A percentile compares a stretch with the other conserved stretches of the same genome.
phyloP scores from a whole-genome alignment of 2,888 invertebrate genomes.

The Tachina grossa region DNA sequence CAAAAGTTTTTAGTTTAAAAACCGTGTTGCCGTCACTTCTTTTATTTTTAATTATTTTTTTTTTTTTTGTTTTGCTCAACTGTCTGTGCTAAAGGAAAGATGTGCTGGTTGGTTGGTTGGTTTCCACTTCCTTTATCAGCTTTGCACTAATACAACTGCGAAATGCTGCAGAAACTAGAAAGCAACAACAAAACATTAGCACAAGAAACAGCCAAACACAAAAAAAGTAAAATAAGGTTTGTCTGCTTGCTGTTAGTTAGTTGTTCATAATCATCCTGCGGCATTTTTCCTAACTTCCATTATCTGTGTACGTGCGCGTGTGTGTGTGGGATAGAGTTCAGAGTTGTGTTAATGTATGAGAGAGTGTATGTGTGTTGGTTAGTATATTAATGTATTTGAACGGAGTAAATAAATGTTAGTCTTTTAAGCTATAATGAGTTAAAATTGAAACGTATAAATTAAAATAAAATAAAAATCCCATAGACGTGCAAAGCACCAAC shows the following conservation, averaged over 20 bases:
- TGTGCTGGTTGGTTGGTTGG: slow-evolving; percentile 62
- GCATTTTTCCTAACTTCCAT: slow-evolving; percentile 66
- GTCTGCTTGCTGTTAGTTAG: slow-evolving; percentile 66
- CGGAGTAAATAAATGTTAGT: slow-evolving; percentile 69
- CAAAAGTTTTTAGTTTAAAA: slow-evolving; percentile 25
- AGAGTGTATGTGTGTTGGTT: slow-evolving; percentile 26
- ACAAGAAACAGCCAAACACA: slow-evolving; percentile 41
- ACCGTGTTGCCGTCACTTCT: neutral
- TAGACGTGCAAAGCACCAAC: slow-evolving; percentile 39
- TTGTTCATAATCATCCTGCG: slow-evolving; percentile 69
- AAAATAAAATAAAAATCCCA: slow-evolving; percentile 58
- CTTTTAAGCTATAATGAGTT: slow-evolving; percentile 71
- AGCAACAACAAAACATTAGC: slow-evolving; percentile 26
- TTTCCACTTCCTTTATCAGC: slow-evolving; percentile 52
- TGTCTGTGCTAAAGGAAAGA: slow-evolving; percentile 43
- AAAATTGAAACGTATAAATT: slow-evolving; percentile 68
- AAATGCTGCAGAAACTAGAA: slow-evolving; percentile 31
- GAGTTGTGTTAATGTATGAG: neutral
- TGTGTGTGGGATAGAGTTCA: slow-evolving; percentile 12
- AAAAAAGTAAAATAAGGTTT: slow-evolving; percentile 43
- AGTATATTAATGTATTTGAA: slow-evolving; percentile 54
- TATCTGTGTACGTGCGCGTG: slow-evolving; percentile 27
- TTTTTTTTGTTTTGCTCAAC: slow-evolving; percentile 8
- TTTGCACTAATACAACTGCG: slow-evolving; percentile 13
- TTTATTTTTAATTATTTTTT: neutral